These are phyloP conservation scores for Polypterus bichir DNA, from an alignment of 2,113 vertebrate species.

Conservation along the genomic window DNA sequence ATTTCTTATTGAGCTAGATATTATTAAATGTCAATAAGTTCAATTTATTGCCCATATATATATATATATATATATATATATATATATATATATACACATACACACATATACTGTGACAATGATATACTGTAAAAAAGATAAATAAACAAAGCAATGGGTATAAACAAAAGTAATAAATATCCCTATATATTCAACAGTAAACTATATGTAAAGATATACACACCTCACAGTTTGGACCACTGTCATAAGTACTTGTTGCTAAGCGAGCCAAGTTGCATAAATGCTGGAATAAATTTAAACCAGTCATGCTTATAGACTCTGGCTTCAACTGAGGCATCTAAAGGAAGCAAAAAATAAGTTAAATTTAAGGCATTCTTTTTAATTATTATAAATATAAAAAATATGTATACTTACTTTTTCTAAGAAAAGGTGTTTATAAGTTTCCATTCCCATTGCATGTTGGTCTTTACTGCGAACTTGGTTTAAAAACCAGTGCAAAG, in stretches of 20 bases:
- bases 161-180: background rate
- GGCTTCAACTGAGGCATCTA: conserved; percentile 97
- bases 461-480: conserved; percentile 98
- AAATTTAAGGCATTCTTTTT: background rate
- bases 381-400: background rate
- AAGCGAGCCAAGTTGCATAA: conserved; percentile 91
- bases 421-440: conserved; percentile 95
- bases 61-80: too few relatives aligned
- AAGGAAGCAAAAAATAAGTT: conserved; percentile 7
- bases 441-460: conserved; percentile 98
- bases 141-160: too few relatives aligned
- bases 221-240: conserved; percentile 90
- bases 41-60: too few relatives aligned
- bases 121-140: too few relatives aligned
- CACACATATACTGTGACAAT: too few relatives aligned
- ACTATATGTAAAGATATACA: conserved; percentile 5
- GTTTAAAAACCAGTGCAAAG: conserved; percentile 96
- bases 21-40: too few relatives aligned
- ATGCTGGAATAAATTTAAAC: conserved; percentile 94
- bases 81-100: too few relatives aligned
- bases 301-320: conserved; percentile 97
- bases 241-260: conserved; percentile 90
- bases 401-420: conserved; percentile 68
- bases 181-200: background rate
- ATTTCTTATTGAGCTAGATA: too few relatives aligned